Conservation (phyloP, 2,888 invertebrate genomes). For the Drosophila longiperda region DNA sequence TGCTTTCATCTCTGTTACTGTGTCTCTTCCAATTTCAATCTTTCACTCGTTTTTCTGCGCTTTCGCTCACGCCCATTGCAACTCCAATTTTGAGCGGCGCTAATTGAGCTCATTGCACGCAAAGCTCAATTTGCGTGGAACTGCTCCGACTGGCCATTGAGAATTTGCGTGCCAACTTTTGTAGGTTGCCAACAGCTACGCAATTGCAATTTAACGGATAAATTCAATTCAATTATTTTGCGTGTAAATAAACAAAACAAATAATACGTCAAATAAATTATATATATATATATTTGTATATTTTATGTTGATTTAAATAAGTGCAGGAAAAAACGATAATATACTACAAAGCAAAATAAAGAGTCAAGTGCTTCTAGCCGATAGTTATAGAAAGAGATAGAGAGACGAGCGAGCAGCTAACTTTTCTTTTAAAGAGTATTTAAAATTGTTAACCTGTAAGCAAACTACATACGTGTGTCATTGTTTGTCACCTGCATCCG, state of each 20-base stretch:
- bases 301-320: constrained; percentile 40
- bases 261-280: constrained; percentile 75
- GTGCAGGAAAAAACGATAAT: constrained; percentile 36
- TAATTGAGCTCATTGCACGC: constrained; percentile 69
- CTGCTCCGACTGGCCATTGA: constrained; percentile 82
- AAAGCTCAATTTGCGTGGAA: constrained; percentile 81
- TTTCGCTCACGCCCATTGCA: constrained; percentile 40
- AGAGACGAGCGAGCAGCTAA: constrained; percentile 19
- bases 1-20: constrained; percentile 48
- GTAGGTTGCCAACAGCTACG: constrained; percentile 87
- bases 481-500: constrained; percentile 28
- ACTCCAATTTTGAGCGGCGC: constrained; percentile 45
- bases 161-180: constrained; percentile 85
- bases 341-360: constrained; percentile 33
- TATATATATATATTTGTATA: constrained; percentile 32
- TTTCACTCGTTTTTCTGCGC: constrained; percentile 56
- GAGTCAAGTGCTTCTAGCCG: constrained; percentile 11
- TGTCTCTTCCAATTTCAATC: constrained; percentile 52
- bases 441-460: constrained; percentile 39
- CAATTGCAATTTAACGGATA: constrained; percentile 42
- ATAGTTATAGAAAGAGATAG: background rate
- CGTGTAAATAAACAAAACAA: constrained; percentile 77
- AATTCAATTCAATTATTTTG: constrained; percentile 63
- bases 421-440: constrained; percentile 17
- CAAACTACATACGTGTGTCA: constrained; percentile 36